These are phyloP conservation scores for Trichosurus vulpecula DNA, from an alignment of 2,797 vertebrate genomes.

Conservation along the genomic window DNA sequence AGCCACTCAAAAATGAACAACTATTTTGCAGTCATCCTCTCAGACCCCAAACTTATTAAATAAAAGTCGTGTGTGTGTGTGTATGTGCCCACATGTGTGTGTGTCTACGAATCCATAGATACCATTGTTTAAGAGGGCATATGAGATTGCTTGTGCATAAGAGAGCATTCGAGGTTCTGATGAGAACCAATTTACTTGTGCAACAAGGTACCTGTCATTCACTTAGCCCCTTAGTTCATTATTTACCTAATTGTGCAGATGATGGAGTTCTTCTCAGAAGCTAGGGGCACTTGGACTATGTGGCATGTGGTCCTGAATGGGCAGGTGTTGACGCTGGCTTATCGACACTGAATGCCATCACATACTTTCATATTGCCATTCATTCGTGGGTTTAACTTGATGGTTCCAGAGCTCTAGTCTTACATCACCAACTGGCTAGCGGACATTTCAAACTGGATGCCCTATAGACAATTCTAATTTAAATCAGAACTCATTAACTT, in stretches of 20 bases:
- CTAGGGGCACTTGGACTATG: rapidly evolving
- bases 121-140: background rate
- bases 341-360: background rate
- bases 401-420: background rate
- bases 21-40: background rate
- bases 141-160: background rate
- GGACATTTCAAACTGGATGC: background rate
- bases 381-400: rapidly evolving
- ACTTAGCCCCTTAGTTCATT: background rate
- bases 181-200: background rate
- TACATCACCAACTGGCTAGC: background rate
- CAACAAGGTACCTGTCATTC: background rate
- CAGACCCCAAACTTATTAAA: background rate
- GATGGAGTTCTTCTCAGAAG: background rate
- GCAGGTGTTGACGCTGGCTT: rapidly evolving
- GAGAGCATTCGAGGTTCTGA: background rate
- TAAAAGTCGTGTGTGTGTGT: background rate
- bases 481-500: background rate
- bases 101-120: background rate
- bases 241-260: background rate
- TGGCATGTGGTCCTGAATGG: background rate
- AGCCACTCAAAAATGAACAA: slow-evolving; percentile 45
- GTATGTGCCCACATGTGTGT: background rate
- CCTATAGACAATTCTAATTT: background rate
- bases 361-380: background rate